These are phyloP conservation scores for Cephalopterus ornatus DNA, from an alignment of 2,113 vertebrate genomes.

Conservation along the genomic window DNA sequence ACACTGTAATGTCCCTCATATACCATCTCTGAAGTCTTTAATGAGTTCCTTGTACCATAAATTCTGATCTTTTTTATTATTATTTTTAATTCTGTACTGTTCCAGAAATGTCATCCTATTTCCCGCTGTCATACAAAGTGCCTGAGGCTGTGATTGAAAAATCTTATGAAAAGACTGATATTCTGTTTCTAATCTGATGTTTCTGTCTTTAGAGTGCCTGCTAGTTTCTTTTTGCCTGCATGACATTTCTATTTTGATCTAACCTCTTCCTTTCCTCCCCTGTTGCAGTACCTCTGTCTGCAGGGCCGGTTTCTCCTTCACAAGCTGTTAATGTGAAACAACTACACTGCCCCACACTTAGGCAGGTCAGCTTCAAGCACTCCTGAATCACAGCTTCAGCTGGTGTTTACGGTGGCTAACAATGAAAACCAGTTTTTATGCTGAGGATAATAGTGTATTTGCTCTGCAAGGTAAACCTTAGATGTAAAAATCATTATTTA, in stretches of 20 bases:
- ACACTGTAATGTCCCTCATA: not conserved
- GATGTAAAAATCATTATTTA: conserved; percentile 53
- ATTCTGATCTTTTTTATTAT: not conserved
- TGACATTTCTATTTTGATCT: conserved; percentile 9
- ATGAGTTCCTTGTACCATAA: not conserved
- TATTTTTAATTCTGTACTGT: conserved; percentile 10
- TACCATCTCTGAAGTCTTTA: not conserved
- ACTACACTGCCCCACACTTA: not conserved
- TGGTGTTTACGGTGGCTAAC: conserved; percentile 6
- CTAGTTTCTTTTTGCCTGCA: not conserved
- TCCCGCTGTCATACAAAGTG: not conserved
- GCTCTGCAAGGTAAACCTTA: conserved; percentile 29
- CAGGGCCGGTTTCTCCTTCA: conserved; percentile 26
- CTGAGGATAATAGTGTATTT: conserved; percentile 52
- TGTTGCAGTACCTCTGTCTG: not conserved
- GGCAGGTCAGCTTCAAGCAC: conserved; percentile 55
- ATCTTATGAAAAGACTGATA: not conserved
- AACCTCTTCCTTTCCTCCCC: not conserved
- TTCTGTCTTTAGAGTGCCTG: not conserved
- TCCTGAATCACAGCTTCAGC: conserved; percentile 31
- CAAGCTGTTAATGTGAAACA: not conserved
- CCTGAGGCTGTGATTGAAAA: not conserved
- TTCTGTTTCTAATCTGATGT: conserved; percentile 1
- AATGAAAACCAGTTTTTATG: conserved; percentile 48
- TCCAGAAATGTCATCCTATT: conserved; percentile 8